Base-by-base conservation (phyloP, 2,113 vertebrate genomes). In the Machaerirhynchus nigripectus region DNA sequence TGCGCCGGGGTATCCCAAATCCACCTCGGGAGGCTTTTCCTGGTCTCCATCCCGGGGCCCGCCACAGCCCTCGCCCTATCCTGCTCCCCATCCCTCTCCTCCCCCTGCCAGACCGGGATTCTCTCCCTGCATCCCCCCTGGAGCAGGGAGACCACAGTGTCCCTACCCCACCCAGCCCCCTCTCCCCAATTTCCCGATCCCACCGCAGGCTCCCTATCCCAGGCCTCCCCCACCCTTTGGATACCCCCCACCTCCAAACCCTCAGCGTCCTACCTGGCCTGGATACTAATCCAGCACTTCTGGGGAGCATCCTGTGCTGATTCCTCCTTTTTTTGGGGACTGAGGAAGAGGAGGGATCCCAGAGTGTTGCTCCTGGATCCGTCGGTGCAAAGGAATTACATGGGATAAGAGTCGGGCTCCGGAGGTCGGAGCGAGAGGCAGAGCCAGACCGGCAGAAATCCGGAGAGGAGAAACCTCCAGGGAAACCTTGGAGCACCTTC, bases 211-310 rank as follows among this genome's bases (percentile, higher is more conserved):
- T 10, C 96, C 97, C 1, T 98, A 97, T 46, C 94, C 95, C 0
- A 91, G 96, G 17, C 93, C 97, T 0, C 46, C 89, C 3, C 92
- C 77, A 6, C 80, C 98, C 28, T 98, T 98, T 20, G 97, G 98
- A 53, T 98, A 97, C 74, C 89, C 97, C 1, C 95, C 95, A 0
- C 88, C 88, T 64, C 96, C 97, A 1, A 97, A 97, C 4, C 97
- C 98, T 33, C 98, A 37, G 65, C 98, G 95, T 77, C 97, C 97
- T 9, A 5, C 93, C 80, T 98, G 98, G 98, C 96, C 97, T 20
- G 94, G 98, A 26, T 98, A 98, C 83, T 98, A 97, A 88, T n/a
- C 15, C 47, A 0, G 40, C 21, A 14, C 16, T 75, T 42, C 35
- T 1, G 33, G 46, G 61, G 60, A 63, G 59, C 2, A 1, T 42